A percentile compares a stretch with the other conserved stretches of the same genome.
These are phyloP conservation scores for Stenoptilia bipunctidactyla DNA, from an alignment of 2,888 invertebrate genomes.

Conservation along the genomic window DNA sequence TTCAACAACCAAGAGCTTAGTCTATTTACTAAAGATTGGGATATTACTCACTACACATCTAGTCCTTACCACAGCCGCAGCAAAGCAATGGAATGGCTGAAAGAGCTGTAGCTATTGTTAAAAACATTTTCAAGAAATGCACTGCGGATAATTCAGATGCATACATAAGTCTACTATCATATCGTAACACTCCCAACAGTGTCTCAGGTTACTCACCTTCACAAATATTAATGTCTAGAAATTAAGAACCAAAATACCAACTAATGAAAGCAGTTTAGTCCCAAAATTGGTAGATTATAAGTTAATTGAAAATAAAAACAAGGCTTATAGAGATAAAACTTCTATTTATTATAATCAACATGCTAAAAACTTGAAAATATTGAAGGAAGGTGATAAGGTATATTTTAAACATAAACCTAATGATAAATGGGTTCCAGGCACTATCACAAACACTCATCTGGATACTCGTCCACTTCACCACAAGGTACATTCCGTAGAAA, in stretches of 20 bases:
- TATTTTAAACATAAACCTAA: constrained; percentile 1
- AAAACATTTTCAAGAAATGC: constrained; percentile 6
- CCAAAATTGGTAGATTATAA: not conserved
- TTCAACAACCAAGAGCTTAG: constrained; percentile 5
- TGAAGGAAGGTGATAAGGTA: not conserved
- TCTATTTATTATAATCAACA: not conserved
- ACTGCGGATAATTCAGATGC: constrained; percentile 5
- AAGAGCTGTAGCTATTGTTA: constrained; percentile 4
- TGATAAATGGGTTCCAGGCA: not conserved
- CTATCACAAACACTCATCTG: not conserved
- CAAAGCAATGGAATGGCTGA: too few species aligned
- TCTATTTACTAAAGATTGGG: constrained; percentile 5
- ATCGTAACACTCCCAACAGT: not conserved
- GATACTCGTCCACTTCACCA: not conserved
- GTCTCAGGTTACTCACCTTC: not conserved
- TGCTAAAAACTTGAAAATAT: not conserved
- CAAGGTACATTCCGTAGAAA: not conserved
- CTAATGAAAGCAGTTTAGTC: not conserved
- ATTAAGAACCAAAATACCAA: not conserved
- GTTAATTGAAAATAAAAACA: not conserved
- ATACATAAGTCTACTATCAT: constrained; percentile 1
- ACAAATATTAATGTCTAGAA: not conserved
- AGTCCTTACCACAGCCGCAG: constrained; percentile 6
- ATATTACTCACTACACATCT: constrained; percentile 4
- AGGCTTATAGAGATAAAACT: not conserved